Evolutionary conservation across 1,140 invertebrate genomes (phyloP), one percentile per base, ranked within the genome.

Genomic region (Rhyzopertha dominica): DNA sequence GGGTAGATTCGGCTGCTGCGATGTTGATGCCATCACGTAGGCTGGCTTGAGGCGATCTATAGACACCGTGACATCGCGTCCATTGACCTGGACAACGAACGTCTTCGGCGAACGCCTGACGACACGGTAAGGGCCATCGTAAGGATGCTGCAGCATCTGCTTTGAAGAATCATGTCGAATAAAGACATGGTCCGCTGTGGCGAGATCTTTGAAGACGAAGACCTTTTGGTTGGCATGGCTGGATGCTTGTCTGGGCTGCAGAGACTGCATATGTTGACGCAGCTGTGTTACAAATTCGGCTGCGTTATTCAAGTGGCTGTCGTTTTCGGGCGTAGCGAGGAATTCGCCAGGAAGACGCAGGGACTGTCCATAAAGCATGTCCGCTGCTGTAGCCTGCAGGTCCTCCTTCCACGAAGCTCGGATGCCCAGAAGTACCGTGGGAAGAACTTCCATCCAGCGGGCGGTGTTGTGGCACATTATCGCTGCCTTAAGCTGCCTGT

Each of bases 341-440:
- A 69, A 64, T 46, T 69, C 62, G 1, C 60, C 63, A 12, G 69
- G 67, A 1, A 65, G 20, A 13, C 55, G 45, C 1, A 68, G 26
- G 0, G 56, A 19, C 24, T 45, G 8, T 1, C 66, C 66, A 43
- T 59, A 66, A 1, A 64, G 47, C 1, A 68, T 32, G 19, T 66
- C 52, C 0, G 65, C 56, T 1, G 67, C 43, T 1, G 63, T 64
- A 0, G 58, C 51, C 19, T 63, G 40, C 1, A 66, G 28, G 29
- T 71, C 65, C n/a, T 62, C 54, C 25, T 68, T 66, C 17, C 45
- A 47, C 1, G 56, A 45, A 4, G 61, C 43, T 19, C 68, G 32
- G 0, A 71, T 47, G 2, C 70, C 70, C 0, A 73, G 43, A 0
- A 74, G 48, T 2, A 73, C 63, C 0, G 59, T 43, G 2, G 71